Evolutionary conservation across 23 tunicate genomes (phyloP), one percentile per base, ranked within the genome.

Genomic region (Corella eumyota): DNA sequence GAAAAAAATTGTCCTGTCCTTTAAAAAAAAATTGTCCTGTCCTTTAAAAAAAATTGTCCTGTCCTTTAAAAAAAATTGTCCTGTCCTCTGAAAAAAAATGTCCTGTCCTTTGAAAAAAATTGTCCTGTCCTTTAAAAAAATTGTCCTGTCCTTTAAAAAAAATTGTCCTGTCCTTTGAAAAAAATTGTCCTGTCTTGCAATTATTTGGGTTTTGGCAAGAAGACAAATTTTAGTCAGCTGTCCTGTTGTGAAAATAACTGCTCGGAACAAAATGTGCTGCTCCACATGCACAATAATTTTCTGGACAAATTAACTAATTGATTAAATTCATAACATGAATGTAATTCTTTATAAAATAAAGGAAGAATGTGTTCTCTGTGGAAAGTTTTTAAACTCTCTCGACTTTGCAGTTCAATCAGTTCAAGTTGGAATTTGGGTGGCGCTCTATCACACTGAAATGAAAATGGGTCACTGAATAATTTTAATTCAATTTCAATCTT

Each of bases 331-430:
- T 40, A 9, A 40, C 48, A 23, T 65, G 30, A 25, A 26, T 65
- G 64, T 11, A 65, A 46, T 5, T 11, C 44, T 47, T 22, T n/a
- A 65, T 65, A 65, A 65, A 50, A 65, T 49, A 30, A 11, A 44
- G 33, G 60, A 36, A 65, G 60, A 20, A 31, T 6, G 21, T 65
- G 44, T 27, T 19, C 32, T 50, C 44, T 26, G 63, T 7, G 44
- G 30, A 4, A 30, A 6, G 51, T 65, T 49, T 65, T 65, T 34
- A 65, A 49, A 49, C 51, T 22, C 19, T 50, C 17, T 36, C 44
- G 51, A 49, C 33, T 11, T 49, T 47, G 71, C 64, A 65, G 60
- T 30, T 65, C 60, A 50, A 65, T 65, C 64, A 65, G 71, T 65
- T 49, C 71, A 36, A 65, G 31, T 38, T 65, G 71, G 9, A 50